phyloP scores from a whole-genome alignment of 2,113 vertebrate genomes.

The Tinamus guttatus region DNA sequence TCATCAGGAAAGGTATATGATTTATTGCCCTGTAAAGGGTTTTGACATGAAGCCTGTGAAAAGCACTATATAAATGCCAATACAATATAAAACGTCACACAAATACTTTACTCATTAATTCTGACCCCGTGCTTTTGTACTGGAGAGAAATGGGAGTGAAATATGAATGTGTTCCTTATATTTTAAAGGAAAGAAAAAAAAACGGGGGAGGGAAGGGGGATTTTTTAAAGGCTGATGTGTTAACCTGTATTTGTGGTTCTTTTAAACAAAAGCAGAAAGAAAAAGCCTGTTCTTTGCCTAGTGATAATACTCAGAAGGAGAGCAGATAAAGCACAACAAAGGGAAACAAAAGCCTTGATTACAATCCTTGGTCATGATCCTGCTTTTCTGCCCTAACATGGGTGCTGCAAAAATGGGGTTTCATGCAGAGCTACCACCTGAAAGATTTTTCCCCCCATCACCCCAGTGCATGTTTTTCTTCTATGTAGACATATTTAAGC shows the following conservation, averaged over 20 bases:
- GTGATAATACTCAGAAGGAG: not conserved
- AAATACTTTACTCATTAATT: conserved; percentile 67
- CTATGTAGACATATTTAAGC: not conserved
- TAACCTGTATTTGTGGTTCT: not conserved
- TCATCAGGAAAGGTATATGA: conserved; percentile 59
- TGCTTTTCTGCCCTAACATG: not conserved
- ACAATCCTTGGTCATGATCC: not conserved
- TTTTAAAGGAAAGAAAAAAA: conserved; percentile 45
- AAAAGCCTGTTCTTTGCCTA: not conserved
- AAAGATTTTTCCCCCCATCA: not conserved
- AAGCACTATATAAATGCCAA: conserved; percentile 70
- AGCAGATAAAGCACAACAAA: not conserved
- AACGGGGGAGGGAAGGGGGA: not conserved
- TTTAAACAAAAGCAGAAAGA: not conserved
- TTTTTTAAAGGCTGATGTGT: conserved; percentile 44
- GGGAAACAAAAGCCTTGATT: not conserved
- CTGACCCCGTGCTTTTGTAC: conserved; percentile 28
- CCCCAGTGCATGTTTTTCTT: too few species aligned
- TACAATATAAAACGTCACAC: conserved; percentile 65
- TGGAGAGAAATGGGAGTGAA: conserved; percentile 41
- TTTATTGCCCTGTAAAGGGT: conserved; percentile 66
- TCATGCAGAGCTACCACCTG: not conserved
- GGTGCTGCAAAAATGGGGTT: not conserved
- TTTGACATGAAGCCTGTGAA: conserved; percentile 61
- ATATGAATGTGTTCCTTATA: conserved; percentile 51